These are phyloP conservation scores for Spea multiplicata DNA, from an alignment of 2,113 vertebrate genomes.

Conservation along the genomic window DNA sequence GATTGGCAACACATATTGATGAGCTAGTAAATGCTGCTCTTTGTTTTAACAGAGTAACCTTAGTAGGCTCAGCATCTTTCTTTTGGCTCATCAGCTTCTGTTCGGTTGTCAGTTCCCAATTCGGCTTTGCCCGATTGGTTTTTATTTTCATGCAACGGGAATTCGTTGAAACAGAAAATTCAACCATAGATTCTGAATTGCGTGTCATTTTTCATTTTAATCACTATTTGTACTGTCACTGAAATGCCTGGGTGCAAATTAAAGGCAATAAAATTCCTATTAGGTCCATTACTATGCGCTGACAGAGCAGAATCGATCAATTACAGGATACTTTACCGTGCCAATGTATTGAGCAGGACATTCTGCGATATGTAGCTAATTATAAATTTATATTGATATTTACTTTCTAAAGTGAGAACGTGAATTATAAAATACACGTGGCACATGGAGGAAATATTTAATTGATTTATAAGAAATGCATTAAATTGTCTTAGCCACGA, in stretches of 20 bases:
- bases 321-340: constrained; percentile 56
- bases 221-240: constrained; percentile 63
- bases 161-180: constrained; percentile 62
- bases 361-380: constrained; percentile 29
- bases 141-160: constrained; percentile 58
- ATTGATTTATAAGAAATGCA: too few species aligned
- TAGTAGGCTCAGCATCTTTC: neutral
- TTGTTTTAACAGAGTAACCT: too few species aligned
- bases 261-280: constrained; percentile 73
- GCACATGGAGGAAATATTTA: too few species aligned
- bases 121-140: constrained; percentile 34
- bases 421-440: too few species aligned
- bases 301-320: constrained; percentile 62
- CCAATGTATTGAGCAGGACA: constrained; percentile 58
- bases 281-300: constrained; percentile 65
- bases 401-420: neutral
- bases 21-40: too few species aligned
- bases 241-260: constrained; percentile 67
- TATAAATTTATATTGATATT: constrained; percentile 29
- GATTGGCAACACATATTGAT: too few species aligned
- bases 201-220: constrained; percentile 68
- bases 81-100: neutral
- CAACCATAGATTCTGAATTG: constrained; percentile 73
- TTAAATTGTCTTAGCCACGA: too few species aligned
- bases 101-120: constrained; percentile 12